Evolutionary conservation across 1,140 invertebrate genomes (phyloP).

Genomic region (Zaprionus ornatus): DNA sequence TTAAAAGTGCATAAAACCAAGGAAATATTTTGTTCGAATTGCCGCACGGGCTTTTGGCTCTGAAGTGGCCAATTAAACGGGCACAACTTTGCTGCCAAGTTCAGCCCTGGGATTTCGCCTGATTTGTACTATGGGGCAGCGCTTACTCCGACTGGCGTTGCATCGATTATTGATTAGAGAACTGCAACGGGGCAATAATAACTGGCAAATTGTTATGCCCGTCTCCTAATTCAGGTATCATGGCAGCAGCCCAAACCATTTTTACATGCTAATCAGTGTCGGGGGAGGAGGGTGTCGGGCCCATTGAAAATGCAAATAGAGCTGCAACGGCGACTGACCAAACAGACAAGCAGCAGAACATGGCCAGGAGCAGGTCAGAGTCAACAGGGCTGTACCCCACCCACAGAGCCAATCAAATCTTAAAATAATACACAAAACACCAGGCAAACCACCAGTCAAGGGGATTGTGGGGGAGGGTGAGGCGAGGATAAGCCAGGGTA

Average conservation of each 20-base stretch:
- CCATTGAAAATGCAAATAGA: constrained; percentile 45
- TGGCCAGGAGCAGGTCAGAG: constrained; percentile 7
- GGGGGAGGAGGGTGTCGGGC: background rate
- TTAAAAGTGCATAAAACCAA: constrained; percentile 60
- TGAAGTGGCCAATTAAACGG: constrained; percentile 50
- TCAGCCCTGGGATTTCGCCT: constrained; percentile 7
- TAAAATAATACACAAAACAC: constrained; percentile 70
- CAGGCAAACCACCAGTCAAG: constrained; percentile 27
- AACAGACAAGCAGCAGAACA: constrained; percentile 26
- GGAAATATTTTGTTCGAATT: constrained; percentile 54
- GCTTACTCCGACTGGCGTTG: background rate
- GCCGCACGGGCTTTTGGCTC: constrained; percentile 43
- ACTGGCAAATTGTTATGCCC: constrained; percentile 9
- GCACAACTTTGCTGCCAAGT: constrained; percentile 16
- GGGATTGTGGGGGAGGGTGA: background rate
- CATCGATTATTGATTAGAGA: constrained; percentile 8
- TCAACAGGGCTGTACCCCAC: constrained; percentile 35
- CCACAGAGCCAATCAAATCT: constrained; percentile 55
- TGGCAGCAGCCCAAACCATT: background rate
- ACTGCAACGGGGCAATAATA: constrained; percentile 12
- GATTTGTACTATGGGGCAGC: background rate
- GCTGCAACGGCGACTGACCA: constrained; percentile 22
- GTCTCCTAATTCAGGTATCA: constrained; percentile 13
- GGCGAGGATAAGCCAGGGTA: constrained; percentile 39
- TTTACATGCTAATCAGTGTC: constrained; percentile 44